Conservation (phyloP, 2,113 vertebrate genomes). For the Rhinogobius similis region DNA sequence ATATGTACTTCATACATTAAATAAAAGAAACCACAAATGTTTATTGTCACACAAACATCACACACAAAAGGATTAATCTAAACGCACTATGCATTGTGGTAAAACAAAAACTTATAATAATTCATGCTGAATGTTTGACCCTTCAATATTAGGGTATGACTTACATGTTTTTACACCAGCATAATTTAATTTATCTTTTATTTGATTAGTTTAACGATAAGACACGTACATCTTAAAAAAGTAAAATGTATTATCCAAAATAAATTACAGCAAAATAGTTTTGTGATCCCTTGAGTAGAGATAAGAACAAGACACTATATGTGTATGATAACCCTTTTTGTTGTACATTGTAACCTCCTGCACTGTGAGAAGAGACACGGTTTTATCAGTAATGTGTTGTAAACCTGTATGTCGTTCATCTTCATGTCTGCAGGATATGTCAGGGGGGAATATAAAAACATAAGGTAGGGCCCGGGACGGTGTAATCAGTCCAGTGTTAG, state of each 20-base stretch:
- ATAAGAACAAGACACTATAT: slow-evolving; percentile 2
- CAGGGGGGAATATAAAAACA: slow-evolving; percentile 22
- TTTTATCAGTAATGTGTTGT: slow-evolving; percentile 30
- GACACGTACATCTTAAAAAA: no score
- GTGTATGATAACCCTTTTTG: slow-evolving; percentile 20
- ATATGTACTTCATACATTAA: background rate
- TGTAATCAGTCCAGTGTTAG: slow-evolving; percentile 24
- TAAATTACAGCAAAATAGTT: background rate
- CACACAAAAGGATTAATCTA: background rate
- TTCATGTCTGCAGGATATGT: slow-evolving; percentile 16
- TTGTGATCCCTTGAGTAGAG: slow-evolving; percentile 1
- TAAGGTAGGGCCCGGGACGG: slow-evolving; percentile 21
- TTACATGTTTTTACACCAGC: no score
- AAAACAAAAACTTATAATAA: background rate
- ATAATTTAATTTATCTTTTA: no score
- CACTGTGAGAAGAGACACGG: slow-evolving; percentile 25
- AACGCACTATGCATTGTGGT: background rate
- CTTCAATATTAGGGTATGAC: background rate
- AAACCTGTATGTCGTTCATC: background rate
- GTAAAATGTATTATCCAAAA: no score
- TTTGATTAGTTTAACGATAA: no score
- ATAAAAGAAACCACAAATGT: background rate
- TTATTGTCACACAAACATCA: background rate
- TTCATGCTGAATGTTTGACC: background rate
- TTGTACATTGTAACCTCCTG: slow-evolving; percentile 20